Evolutionary conservation across 1,140 invertebrate species (phyloP), one percentile per base, ranked within the genome.

Genomic region (Stratiolaelaps scimitus): DNA sequence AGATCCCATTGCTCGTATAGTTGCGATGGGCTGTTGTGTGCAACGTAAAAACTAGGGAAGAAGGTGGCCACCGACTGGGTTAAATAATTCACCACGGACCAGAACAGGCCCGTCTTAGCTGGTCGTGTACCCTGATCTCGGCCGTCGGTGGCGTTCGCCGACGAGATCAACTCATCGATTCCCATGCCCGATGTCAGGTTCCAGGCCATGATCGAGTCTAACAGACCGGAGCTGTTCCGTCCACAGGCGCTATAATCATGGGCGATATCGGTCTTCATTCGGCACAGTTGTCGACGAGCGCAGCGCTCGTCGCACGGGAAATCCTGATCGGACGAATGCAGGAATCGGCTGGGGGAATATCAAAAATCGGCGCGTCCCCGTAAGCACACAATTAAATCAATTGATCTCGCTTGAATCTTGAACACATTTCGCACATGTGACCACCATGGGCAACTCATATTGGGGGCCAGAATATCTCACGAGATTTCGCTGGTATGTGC

Each of bases 211-310:
- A 60, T 60, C 13, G 53, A 20, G 53, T 60, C 53, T 23, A 60
- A 60, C 53, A 60, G 23, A 17, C 53, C 53, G 53, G 26, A 29
- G 23, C 53, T 60, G 53, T 60, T 60, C 10, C 15, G 15, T 26
- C 53, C 53, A 34, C 53, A 60, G 17, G 23, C 26, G 15, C 53
- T 15, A 26, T 60, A 60, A 23, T 60, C 53, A 60, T 60, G 53
- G 23, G 53, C 53, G 15, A 60, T 60, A 34, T 60, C 53, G 15
- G 53, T 60, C 34, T 60, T 60, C 53, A 60, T 60, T 26, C 53
- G 53, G 10, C 53, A 60, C 2, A 60, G 23, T 23, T 60, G 53
- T 15, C 53, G 53, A 29, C 53, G 53, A 60, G 53, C 53, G 10
- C 53, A 60, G 17, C 53, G 17, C 34, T 60, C 26, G 10, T 60